phyloP scores from a whole-genome alignment of 1,140 invertebrate species.

The Eubasilissa regina region DNA sequence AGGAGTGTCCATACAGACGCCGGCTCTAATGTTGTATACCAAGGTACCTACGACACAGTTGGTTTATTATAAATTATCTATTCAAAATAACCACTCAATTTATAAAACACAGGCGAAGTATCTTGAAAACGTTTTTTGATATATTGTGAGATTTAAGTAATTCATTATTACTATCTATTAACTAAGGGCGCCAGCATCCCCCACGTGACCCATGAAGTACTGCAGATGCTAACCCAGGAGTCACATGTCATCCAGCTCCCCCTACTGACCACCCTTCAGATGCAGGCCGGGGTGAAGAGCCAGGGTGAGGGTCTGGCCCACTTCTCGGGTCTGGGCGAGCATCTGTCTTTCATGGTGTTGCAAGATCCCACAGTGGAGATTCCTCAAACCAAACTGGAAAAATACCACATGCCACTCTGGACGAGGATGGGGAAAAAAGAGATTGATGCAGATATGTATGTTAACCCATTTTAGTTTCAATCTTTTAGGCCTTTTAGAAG shows the following conservation, averaged over 20 bases:
- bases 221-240: constrained; percentile 70
- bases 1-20: constrained; percentile 69
- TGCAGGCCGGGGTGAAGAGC: constrained; percentile 68
- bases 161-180: no score
- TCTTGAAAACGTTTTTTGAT: no score
- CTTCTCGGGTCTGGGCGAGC: constrained; percentile 75
- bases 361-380: constrained; percentile 76
- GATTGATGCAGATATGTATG: constrained; percentile 69
- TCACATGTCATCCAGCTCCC: constrained; percentile 72
- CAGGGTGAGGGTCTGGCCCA: constrained; percentile 69
- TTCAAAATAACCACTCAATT: no score
- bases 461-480: no score
- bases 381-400: constrained; percentile 73
- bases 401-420: constrained; percentile 75
- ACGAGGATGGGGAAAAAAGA: constrained; percentile 74
- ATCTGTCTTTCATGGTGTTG: constrained; percentile 74
- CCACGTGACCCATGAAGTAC: constrained; percentile 76
- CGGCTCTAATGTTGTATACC: constrained; percentile 72
- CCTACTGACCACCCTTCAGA: constrained; percentile 70
- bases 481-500: no score
- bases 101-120: no score
- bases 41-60: no score
- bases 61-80: no score
- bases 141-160: no score
- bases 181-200: constrained; percentile 75